phyloP scores from a whole-genome alignment of 2,888 invertebrate genomes.

The Heterodera filipjevi region DNA sequence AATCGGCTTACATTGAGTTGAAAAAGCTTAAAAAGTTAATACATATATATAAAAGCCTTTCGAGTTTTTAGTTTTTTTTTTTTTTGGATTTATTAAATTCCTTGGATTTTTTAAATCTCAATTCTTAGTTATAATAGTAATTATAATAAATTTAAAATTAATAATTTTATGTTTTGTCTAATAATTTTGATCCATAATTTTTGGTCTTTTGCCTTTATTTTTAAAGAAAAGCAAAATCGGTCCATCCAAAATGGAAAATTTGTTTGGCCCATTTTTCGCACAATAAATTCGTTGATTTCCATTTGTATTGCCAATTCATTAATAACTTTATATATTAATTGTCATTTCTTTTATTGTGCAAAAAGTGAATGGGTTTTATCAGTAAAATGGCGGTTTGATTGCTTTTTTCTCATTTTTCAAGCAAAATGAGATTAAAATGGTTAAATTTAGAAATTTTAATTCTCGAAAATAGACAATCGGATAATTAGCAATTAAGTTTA shows the following conservation, averaged over 20 bases:
- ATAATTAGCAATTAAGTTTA: too few relatives aligned
- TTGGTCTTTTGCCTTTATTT: background rate
- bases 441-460: background rate
- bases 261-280: background rate
- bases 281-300: background rate
- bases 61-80: too few relatives aligned
- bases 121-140: too few relatives aligned
- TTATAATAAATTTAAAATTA: too few relatives aligned
- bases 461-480: background rate
- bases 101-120: too few relatives aligned
- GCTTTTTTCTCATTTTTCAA: background rate
- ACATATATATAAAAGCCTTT: too few relatives aligned
- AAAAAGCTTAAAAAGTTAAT: too few relatives aligned
- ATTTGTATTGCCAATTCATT: too few relatives aligned
- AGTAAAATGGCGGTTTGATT: background rate
- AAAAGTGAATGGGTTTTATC: background rate
- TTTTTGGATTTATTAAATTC: too few relatives aligned
- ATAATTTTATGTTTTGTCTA: too few relatives aligned
- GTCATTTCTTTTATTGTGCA: background rate
- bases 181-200: too few relatives aligned
- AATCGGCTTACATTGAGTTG: too few relatives aligned
- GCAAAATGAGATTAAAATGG: background rate
- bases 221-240: background rate
- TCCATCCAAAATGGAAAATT: background rate
- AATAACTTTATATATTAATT: background rate